Percentiles rank a stretch among this genome's conserved stretches.
phyloP scores from a whole-genome alignment of 53 echinoderm and acorn worm genomes.

The Holothuria scabra region DNA sequence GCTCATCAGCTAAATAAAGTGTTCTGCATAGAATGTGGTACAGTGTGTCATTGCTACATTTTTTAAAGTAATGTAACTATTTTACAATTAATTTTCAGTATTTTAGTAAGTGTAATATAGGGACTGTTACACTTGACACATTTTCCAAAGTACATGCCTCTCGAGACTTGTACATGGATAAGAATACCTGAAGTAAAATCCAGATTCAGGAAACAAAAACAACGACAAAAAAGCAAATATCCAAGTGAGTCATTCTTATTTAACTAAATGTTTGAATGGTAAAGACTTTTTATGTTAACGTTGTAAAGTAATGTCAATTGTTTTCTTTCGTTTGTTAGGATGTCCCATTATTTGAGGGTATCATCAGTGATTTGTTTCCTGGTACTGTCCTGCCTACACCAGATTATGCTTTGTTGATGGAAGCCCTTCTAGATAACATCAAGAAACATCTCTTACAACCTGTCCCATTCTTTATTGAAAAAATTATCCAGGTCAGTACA shows the following conservation, averaged over 20 bases:
- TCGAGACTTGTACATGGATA: too few relatives aligned
- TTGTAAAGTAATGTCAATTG: not conserved
- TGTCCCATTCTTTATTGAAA: constrained; percentile 95
- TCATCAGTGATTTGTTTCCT: constrained; percentile 98
- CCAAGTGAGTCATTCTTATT: not conserved
- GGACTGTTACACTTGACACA: too few relatives aligned
- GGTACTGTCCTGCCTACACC: constrained; percentile 91
- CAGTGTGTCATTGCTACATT: too few relatives aligned
- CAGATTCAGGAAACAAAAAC: too few relatives aligned
- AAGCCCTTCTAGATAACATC: constrained; percentile 94
- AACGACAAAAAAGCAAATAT: too few relatives aligned
- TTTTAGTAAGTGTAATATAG: too few relatives aligned
- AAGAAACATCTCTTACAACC: constrained; percentile 83
- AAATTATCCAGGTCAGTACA: constrained; percentile 87
- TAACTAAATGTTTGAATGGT: not conserved
- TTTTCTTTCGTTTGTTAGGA: constrained; percentile 60
- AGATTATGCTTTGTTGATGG: constrained; percentile 86
- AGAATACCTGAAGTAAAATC: too few relatives aligned
- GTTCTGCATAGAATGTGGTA: too few relatives aligned
- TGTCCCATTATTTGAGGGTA: constrained; percentile 98
- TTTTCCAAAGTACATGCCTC: too few relatives aligned
- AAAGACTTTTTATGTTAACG: not conserved
- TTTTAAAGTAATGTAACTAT: too few relatives aligned
- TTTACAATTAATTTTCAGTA: too few relatives aligned
- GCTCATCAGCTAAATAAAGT: too few relatives aligned